phyloP scores from a whole-genome alignment of 2,113 vertebrate species.

The Phylloscopus whistleri region DNA sequence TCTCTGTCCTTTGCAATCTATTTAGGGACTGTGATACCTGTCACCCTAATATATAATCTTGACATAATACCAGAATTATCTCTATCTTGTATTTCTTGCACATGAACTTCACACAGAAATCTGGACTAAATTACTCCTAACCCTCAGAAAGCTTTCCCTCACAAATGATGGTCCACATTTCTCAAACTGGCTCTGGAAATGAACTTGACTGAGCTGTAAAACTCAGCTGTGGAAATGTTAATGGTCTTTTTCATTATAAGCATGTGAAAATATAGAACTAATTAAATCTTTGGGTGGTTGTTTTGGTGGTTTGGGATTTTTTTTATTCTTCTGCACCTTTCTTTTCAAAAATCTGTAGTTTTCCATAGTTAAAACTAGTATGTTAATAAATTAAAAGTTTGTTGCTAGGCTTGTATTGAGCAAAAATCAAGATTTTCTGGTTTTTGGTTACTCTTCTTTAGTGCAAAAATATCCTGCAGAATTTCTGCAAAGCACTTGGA shows the following conservation, averaged over 20 bases:
- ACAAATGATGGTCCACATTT: background rate
- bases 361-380: background rate
- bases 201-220: background rate
- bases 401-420: background rate
- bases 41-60: slow-evolving; percentile 3
- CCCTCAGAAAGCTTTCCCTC: background rate
- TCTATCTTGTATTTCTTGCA: background rate
- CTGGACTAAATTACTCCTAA: background rate
- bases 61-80: slow-evolving; percentile 35
- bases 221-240: background rate
- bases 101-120: background rate
- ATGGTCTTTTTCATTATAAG: background rate
- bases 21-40: background rate
- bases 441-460: background rate
- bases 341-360: background rate
- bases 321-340: background rate
- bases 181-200: background rate
- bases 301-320: background rate
- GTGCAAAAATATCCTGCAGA: background rate
- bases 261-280: background rate
- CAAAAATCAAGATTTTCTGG: background rate
- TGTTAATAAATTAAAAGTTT: background rate
- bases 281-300: background rate
- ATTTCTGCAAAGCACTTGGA: background rate
- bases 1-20: background rate